Conservation (phyloP, 2,888 invertebrate genomes). For the Malthinus flaveolus region DNA sequence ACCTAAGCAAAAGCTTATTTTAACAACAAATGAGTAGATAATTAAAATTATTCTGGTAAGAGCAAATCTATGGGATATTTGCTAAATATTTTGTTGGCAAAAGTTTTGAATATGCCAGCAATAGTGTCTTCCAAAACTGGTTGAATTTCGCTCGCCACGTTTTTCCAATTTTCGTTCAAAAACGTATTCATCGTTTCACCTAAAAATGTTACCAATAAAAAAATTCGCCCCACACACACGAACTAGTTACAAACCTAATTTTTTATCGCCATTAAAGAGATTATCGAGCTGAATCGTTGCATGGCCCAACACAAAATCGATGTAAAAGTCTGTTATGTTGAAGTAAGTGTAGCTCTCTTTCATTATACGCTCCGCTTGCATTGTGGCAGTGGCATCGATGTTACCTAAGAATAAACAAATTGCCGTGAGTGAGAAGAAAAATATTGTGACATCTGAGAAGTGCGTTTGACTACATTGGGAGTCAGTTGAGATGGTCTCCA, state of each 20-base stretch:
- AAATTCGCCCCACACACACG: background rate
- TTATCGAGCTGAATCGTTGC: slow-evolving; percentile 69
- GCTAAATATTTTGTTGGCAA: slow-evolving; percentile 63
- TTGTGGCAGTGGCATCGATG: slow-evolving; percentile 65
- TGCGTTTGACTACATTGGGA: too few relatives aligned
- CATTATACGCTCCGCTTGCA: slow-evolving; percentile 63
- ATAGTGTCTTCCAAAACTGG: slow-evolving; percentile 69
- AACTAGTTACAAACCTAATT: slow-evolving; percentile 56
- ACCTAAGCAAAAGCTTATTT: background rate
- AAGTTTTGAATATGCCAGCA: slow-evolving; percentile 60
- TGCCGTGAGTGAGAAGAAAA: too few relatives aligned
- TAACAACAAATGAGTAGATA: background rate
- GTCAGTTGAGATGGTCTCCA: too few relatives aligned
- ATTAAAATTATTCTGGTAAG: slow-evolving; percentile 48
- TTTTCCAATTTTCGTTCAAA: slow-evolving; percentile 78
- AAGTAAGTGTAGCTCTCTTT: slow-evolving; percentile 60
- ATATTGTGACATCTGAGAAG: too few relatives aligned
- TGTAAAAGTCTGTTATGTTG: slow-evolving; percentile 65
- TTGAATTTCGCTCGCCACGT: slow-evolving; percentile 70
- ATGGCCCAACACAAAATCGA: slow-evolving; percentile 68
- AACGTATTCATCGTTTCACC: slow-evolving; percentile 75
- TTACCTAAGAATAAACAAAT: slow-evolving; percentile 58
- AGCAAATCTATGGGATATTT: slow-evolving; percentile 62
- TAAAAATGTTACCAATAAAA: slow-evolving; percentile 40
- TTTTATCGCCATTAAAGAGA: slow-evolving; percentile 72